phyloP scores from a whole-genome alignment of 64 coral and sea anemone genomes.

The Montipora foliosa region DNA sequence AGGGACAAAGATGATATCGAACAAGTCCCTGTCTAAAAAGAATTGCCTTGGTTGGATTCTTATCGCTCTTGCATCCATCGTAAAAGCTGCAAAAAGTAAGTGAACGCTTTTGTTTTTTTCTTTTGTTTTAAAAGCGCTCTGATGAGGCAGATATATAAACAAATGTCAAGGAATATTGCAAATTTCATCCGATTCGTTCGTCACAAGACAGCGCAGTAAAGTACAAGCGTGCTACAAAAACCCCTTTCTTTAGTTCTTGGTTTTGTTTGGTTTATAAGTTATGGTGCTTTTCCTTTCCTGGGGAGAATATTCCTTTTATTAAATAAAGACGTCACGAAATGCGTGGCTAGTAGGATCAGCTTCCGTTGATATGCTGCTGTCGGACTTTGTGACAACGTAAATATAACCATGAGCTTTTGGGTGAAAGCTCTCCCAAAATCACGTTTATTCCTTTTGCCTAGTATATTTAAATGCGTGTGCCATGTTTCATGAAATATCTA shows the following conservation, averaged over 20 bases:
- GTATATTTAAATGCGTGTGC: background rate
- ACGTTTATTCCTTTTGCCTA: background rate
- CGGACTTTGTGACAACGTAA: background rate
- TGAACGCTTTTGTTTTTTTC: background rate
- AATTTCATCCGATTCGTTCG: background rate
- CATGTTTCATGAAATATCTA: background rate
- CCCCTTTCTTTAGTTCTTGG: background rate
- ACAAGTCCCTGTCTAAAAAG: background rate
- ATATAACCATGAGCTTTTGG: too few species aligned
- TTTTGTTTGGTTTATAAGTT: background rate
- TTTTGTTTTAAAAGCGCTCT: background rate
- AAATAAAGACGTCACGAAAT: background rate
- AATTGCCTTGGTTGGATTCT: conserved; percentile 6
- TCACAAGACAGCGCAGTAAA: background rate
- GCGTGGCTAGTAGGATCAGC: too few species aligned
- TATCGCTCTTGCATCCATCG: background rate
- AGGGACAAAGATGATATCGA: background rate
- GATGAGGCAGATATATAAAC: background rate
- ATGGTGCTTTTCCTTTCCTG: background rate
- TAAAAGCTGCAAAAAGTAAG: conserved; percentile 9
- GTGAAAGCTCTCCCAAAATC: too few species aligned
- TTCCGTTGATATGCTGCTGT: background rate
- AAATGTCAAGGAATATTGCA: background rate
- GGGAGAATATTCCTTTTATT: background rate
- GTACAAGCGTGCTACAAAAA: background rate